Percentiles rank a stretch among this genome's conserved stretches.
These are phyloP conservation scores for Smittia sp. DNA, from an alignment of 2,888 invertebrate species.

Conservation along the genomic window DNA sequence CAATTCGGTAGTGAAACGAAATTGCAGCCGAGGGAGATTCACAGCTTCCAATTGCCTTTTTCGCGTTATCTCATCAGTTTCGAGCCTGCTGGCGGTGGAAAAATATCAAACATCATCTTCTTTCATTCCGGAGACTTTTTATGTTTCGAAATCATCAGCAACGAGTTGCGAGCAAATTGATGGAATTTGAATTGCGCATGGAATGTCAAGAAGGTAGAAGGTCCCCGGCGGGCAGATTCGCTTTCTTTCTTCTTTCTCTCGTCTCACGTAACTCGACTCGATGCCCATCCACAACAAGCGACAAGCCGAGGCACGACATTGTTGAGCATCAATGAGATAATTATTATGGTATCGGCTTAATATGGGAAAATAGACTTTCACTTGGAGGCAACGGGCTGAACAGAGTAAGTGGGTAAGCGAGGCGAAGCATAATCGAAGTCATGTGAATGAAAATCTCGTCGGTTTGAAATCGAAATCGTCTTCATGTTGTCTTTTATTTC, in stretches of 20 bases:
- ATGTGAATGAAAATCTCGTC: constrained; percentile 2
- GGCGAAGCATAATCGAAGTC: background rate
- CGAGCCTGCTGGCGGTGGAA: background rate
- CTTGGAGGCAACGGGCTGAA: background rate
- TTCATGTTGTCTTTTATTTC: constrained; percentile 8
- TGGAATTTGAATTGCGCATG: background rate
- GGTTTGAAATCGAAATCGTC: background rate
- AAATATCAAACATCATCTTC: background rate
- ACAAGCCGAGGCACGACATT: background rate
- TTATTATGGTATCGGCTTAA: constrained; percentile 22
- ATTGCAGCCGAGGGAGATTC: background rate
- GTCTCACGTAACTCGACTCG: background rate
- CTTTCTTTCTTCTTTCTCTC: background rate
- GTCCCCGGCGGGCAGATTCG: background rate
- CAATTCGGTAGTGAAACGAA: background rate
- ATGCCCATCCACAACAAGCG: background rate
- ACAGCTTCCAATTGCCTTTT: background rate
- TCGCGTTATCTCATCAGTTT: background rate
- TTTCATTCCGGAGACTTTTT: background rate
- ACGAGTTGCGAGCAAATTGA: background rate
- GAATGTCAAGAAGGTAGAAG: background rate
- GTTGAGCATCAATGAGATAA: background rate
- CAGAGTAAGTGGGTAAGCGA: background rate
- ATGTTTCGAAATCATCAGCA: background rate
- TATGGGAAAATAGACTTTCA: constrained; percentile 39